Evolutionary conservation across 2,888 invertebrate species (phyloP).

Genomic region (Ditula angustiorana): DNA sequence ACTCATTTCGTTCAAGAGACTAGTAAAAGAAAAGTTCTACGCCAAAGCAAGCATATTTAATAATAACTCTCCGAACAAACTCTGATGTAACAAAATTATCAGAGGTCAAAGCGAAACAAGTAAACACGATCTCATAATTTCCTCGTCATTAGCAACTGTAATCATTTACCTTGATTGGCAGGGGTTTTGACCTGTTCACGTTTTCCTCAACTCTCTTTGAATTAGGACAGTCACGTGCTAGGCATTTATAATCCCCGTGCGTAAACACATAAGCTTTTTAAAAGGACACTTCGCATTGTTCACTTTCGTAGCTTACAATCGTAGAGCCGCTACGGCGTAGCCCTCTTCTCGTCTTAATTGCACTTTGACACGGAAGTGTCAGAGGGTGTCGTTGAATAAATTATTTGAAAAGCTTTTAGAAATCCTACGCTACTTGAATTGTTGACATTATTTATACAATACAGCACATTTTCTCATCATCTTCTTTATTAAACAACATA

Average conservation of each 20-base stretch:
- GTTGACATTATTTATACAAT: no score
- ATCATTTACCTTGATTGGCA: slow-evolving; percentile 4
- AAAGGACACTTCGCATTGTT: neutral
- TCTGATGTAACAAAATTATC: neutral
- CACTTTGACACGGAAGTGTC: neutral
- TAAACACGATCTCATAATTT: slow-evolving; percentile 1
- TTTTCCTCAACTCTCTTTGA: neutral
- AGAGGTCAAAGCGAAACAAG: neutral
- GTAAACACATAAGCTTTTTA: slow-evolving; percentile 2
- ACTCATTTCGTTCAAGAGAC: no score
- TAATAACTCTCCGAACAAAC: neutral
- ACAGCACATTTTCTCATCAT: no score
- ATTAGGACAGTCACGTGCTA: slow-evolving; percentile 8
- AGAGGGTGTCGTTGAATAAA: neutral
- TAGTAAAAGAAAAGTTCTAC: neutral
- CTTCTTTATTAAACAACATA: no score
- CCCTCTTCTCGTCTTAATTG: neutral
- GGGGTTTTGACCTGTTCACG: neutral
- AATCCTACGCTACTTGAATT: no score
- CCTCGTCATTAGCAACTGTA: neutral
- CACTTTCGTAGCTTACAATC: slow-evolving; percentile 6
- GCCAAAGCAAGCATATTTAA: neutral
- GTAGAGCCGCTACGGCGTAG: slow-evolving; percentile 27
- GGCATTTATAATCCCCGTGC: neutral
- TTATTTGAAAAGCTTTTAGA: neutral